Conservation (phyloP, 2,888 invertebrate species). For the Tenthredo mesomela region DNA sequence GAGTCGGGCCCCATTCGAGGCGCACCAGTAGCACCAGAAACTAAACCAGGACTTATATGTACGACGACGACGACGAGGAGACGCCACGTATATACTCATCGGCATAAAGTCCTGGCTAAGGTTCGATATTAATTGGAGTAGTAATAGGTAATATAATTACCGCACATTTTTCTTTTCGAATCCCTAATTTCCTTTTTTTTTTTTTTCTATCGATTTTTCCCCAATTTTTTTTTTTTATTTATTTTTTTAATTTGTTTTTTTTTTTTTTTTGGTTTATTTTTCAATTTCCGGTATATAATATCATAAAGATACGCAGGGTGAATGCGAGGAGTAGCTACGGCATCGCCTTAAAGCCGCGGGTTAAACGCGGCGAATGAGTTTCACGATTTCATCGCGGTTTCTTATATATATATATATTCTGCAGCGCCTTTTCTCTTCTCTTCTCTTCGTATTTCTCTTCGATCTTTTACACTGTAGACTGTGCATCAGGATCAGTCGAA, state of each 20-base stretch:
- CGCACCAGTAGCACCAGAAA: background rate
- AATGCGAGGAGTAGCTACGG: background rate
- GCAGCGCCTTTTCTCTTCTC: background rate
- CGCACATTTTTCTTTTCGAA: too few species aligned
- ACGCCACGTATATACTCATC: background rate
- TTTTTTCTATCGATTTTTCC: too few species aligned
- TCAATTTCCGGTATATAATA: too few species aligned
- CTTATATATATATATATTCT: too few species aligned
- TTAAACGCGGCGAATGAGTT: background rate
- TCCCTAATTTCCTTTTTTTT: too few species aligned
- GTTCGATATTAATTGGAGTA: too few species aligned
- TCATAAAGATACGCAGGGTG: background rate
- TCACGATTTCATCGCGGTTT: background rate
- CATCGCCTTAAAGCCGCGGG: background rate
- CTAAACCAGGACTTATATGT: background rate
- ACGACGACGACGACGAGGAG: too few species aligned
- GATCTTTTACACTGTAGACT: background rate
- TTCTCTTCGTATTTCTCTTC: background rate
- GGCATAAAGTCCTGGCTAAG: background rate
- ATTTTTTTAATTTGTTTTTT: too few species aligned
- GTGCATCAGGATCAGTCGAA: too few species aligned
- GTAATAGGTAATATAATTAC: too few species aligned
- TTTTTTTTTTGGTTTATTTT: too few species aligned
- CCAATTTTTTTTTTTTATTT: too few species aligned
- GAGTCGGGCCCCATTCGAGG: slow-evolving; percentile 9